These are phyloP conservation scores for Aspidiotus destructor DNA, from an alignment of 2,888 invertebrate species.

Conservation along the genomic window DNA sequence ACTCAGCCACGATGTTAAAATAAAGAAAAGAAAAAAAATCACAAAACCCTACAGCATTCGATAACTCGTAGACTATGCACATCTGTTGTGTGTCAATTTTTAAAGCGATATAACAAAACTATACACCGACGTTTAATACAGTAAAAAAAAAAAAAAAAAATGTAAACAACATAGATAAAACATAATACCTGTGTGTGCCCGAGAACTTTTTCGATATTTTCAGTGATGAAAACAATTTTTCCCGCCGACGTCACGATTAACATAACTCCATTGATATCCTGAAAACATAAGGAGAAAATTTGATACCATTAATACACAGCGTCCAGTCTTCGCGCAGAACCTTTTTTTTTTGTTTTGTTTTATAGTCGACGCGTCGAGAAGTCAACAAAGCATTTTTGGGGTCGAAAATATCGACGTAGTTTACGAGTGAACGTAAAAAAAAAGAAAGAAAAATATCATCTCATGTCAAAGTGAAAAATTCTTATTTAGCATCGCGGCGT, in stretches of 20 bases:
- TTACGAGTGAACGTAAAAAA: no score
- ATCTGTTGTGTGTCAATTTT: background rate
- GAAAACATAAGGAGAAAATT: conserved; percentile 38
- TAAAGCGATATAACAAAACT: background rate
- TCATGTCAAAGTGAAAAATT: no score
- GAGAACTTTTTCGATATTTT: conserved; percentile 70
- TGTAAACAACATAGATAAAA: conserved; percentile 33
- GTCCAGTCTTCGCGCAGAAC: background rate
- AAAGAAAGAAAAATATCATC: no score
- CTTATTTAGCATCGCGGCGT: no score
- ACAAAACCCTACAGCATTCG: no score
- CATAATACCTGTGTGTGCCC: conserved; percentile 67
- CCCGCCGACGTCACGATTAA: conserved; percentile 69
- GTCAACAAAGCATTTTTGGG: no score
- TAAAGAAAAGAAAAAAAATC: no score
- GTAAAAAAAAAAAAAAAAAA: background rate
- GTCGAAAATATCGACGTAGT: no score
- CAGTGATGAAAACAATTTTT: conserved; percentile 74
- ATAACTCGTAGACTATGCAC: background rate
- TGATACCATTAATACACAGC: background rate
- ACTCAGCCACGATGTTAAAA: no score
- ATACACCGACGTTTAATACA: background rate
- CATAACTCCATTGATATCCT: conserved; percentile 65
- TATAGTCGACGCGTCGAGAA: no score
- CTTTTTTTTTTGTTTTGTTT: no score